Conservation (phyloP, 2,797 vertebrate species). For the Peromyscus attwateri region DNA sequence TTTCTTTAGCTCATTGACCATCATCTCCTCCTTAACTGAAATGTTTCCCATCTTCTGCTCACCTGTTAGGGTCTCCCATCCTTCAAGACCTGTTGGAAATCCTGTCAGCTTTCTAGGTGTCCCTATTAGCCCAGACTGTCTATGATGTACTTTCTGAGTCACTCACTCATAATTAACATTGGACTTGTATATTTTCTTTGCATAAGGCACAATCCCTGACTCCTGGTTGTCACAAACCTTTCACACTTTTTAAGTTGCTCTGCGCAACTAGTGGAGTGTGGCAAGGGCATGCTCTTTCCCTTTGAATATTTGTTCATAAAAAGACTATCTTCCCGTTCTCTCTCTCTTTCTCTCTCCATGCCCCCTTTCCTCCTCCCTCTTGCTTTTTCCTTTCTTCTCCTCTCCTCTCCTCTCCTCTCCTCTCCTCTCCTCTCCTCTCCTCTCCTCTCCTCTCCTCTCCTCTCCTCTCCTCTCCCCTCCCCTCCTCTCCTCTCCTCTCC, state of each 20-base stretch:
- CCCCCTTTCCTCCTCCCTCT: background rate
- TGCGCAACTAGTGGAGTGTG: background rate
- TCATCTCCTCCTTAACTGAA: background rate
- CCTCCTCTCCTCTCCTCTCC: rapidly evolving
- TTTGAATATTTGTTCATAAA: background rate
- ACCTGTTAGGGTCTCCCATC: background rate
- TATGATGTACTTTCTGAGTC: slow-evolving; percentile 1
- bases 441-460: too few relatives aligned
- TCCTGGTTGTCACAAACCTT: background rate
- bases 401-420: rapidly evolving
- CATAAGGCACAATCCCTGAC: background rate
- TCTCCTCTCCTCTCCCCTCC: too few relatives aligned
- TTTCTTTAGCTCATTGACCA: background rate
- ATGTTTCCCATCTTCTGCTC: background rate
- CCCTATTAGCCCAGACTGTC: background rate
- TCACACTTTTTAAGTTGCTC: background rate
- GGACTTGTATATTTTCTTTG: background rate
- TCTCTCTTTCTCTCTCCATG: background rate
- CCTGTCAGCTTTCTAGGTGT: background rate
- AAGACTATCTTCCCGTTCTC: background rate
- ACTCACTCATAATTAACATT: background rate
- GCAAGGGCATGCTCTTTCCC: background rate
- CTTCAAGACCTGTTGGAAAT: background rate
- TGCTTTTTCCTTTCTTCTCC: too few relatives aligned
- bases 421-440: background rate